These are phyloP conservation scores for Hipparchia semele DNA, from an alignment of 2,888 invertebrate genomes.

Conservation along the genomic window DNA sequence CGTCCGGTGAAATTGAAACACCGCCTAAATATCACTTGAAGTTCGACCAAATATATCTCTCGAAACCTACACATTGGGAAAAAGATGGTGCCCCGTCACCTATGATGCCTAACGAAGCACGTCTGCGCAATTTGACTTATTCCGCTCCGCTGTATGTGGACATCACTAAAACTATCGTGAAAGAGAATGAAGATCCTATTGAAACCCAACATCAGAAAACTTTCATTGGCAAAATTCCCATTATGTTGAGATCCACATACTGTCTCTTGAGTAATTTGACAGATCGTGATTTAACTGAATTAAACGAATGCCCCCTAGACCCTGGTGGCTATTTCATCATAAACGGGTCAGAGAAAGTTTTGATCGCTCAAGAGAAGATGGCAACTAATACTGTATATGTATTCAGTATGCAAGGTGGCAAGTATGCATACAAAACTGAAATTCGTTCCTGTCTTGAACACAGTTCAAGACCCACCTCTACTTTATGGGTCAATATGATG, in stretches of 20 bases:
- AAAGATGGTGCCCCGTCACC: slow-evolving; percentile 99
- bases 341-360: slow-evolving; percentile 99
- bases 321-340: slow-evolving; percentile 99
- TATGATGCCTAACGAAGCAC: slow-evolving; percentile 99
- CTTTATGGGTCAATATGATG: slow-evolving; percentile 99
- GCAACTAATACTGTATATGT: slow-evolving; percentile 99
- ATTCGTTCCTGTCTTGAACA: slow-evolving; percentile 90
- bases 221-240: slow-evolving; percentile 97
- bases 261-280: slow-evolving; percentile 96
- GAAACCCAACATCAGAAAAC: slow-evolving; percentile 91
- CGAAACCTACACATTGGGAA: slow-evolving; percentile 99
- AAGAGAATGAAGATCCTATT: slow-evolving; percentile 94
- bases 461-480: slow-evolving; percentile 97
- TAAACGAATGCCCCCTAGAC: slow-evolving; percentile 99
- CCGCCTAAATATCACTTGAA: slow-evolving; percentile 96
- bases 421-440: slow-evolving; percentile 99
- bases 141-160: slow-evolving; percentile 99
- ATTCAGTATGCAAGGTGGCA: slow-evolving; percentile 99
- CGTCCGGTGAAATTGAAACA: slow-evolving; percentile 94
- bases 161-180: slow-evolving; percentile 97
- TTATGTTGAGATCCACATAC: slow-evolving; percentile 99
- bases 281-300: slow-evolving; percentile 99
- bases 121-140: slow-evolving; percentile 97
- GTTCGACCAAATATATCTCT: slow-evolving; percentile 99
- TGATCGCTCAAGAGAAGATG: slow-evolving; percentile 99